Percentiles rank a stretch among this genome's conserved stretches.
These are phyloP conservation scores for Doris montereyensis DNA, from an alignment of 2,888 invertebrate genomes.

Conservation along the genomic window DNA sequence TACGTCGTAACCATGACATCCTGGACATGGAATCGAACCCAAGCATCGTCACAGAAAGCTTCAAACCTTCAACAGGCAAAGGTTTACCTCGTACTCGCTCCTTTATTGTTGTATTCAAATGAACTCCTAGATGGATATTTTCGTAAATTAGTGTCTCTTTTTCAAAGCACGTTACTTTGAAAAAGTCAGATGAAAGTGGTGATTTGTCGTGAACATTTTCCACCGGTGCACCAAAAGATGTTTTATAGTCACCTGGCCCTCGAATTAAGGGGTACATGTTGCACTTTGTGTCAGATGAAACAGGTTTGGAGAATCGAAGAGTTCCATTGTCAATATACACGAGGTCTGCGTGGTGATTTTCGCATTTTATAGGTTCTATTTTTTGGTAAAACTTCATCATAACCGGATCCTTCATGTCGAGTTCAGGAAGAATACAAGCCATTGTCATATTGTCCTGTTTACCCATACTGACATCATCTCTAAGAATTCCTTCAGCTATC, in stretches of 20 bases:
- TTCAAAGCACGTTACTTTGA: constrained; percentile 19
- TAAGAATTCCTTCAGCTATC: no score
- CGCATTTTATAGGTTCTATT: not conserved
- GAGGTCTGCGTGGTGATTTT: constrained; percentile 1
- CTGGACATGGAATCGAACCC: constrained; percentile 88
- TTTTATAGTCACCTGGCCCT: constrained; percentile 32
- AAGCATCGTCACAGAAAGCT: constrained; percentile 23
- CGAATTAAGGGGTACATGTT: constrained; percentile 28
- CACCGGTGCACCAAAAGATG: constrained; percentile 3
- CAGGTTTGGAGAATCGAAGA: constrained; percentile 3
- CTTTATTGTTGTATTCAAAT: constrained; percentile 18
- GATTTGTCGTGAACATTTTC: not conserved
- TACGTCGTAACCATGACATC: constrained; percentile 76
- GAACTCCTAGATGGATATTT: constrained; percentile 26
- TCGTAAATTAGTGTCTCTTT: not conserved
- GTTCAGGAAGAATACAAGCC: constrained; percentile 1
- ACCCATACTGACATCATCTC: no score
- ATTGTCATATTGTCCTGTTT: not conserved
- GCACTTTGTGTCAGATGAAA: not conserved
- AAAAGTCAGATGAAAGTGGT: constrained; percentile 26
- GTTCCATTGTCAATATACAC: constrained; percentile 33
- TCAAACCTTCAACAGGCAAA: constrained; percentile 31
- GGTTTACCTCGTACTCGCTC: not conserved
- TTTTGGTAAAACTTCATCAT: constrained; percentile 34
- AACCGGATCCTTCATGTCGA: constrained; percentile 17